Base-by-base conservation (phyloP, 1,140 invertebrate genomes). In the Zaprionus taronus region DNA sequence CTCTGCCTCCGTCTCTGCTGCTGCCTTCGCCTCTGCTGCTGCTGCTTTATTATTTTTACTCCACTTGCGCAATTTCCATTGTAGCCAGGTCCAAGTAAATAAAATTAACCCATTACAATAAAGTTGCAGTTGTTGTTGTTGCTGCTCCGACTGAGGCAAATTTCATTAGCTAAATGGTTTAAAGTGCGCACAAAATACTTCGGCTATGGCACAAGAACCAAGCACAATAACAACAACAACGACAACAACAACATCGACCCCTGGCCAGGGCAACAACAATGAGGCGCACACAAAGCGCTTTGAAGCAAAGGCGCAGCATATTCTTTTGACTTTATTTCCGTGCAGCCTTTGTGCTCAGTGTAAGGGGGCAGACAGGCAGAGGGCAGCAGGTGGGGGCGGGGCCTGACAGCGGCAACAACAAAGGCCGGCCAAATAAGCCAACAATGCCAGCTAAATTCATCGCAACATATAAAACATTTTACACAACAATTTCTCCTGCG, bases 391-490 rank as follows among this genome's bases (percentile, higher is more conserved):
- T 2, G 7, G n/a, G 44, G n/a, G 2, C 1, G 44, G n/a, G 15
- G 17, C 2, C 2, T 9, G 22, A 49, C 47, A 49, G 20, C 47
- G 9, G 20, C 17, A 51, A 51, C 47, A 51, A 51, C 47, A 51
- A 51, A 51, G 20, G 22, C n/a, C 31, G 55, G 55, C 61, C 55
- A 65, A 63, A 76, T 72, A 71, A 65, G 60, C 57, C 72, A 83
- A 77, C 73, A 87, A 78, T 81, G 76, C 81, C 65, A 80, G 76
- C 77, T 78, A 75, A 89, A 84, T 90, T 87, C 85, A 87, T 87
- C 72, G 84, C 85, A 87, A 87, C 84, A 87, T 90, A 87, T 87
- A 87, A 87, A 87, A 87, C 84, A 87, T 87, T 87, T 87, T 84
- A 64, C 81, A 75, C 81, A 90, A 84, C 85, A 89, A 87, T 84